Conservation (phyloP, 1,140 invertebrate genomes). For the Conopomorpha cramerella region DNA sequence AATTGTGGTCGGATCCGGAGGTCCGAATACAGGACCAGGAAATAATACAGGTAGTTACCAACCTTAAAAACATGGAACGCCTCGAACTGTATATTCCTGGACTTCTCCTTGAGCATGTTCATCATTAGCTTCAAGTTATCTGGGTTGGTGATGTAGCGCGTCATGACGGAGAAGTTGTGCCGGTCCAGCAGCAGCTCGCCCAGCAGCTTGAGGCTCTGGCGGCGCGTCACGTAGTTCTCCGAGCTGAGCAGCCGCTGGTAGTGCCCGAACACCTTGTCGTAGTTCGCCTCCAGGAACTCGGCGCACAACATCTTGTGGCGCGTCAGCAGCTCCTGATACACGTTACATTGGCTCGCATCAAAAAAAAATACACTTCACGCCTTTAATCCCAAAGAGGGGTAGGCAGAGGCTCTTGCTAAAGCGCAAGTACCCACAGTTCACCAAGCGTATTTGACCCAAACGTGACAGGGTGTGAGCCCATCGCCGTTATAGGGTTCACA, state of each 20-base stretch:
- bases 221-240: conserved; percentile 96
- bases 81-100: conserved; percentile 99
- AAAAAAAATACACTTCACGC: too few relatives aligned
- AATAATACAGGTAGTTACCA: too few relatives aligned
- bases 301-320: conserved; percentile 98
- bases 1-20: too few relatives aligned
- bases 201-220: conserved; percentile 96
- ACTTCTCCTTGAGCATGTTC: conserved; percentile 99
- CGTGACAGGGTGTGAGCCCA: too few relatives aligned
- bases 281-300: conserved; percentile 98
- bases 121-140: conserved; percentile 99
- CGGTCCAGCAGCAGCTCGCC: conserved; percentile 97
- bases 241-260: conserved; percentile 98
- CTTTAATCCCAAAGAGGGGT: too few relatives aligned
- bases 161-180: conserved; percentile 99
- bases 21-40: too few relatives aligned
- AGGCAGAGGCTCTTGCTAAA: too few relatives aligned
- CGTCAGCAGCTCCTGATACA: conserved; percentile 95
- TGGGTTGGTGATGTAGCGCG: conserved; percentile 97
- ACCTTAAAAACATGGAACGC: conserved; percentile 99
- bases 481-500: too few relatives aligned
- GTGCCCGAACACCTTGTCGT: conserved; percentile 96
- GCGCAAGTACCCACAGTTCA: too few relatives aligned
- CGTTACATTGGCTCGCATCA: too few relatives aligned
- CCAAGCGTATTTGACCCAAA: too few relatives aligned